phyloP scores from a whole-genome alignment of 2,797 vertebrate species.

The Iguana delicatissima region DNA sequence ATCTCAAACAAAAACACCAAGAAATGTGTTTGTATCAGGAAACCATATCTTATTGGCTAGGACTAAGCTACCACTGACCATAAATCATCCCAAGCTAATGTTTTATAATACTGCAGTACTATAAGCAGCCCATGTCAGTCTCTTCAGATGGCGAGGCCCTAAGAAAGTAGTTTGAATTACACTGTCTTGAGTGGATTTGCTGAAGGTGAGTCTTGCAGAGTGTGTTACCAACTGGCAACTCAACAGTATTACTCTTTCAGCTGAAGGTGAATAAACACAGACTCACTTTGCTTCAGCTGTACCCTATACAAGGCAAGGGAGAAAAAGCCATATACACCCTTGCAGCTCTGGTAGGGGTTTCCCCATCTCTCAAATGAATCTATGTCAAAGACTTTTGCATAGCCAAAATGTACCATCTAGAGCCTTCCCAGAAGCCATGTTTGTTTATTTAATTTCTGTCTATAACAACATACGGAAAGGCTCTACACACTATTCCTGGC shows the following conservation, averaged over 20 bases:
- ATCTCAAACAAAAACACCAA: neutral
- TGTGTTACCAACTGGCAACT: neutral
- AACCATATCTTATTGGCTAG: neutral
- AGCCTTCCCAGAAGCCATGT: too few species aligned
- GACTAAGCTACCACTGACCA: too few species aligned
- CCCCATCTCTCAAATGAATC: too few species aligned
- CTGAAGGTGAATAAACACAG: neutral
- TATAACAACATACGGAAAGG: too few species aligned
- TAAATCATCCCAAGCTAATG: neutral
- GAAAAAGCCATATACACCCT: neutral
- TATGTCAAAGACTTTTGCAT: too few species aligned
- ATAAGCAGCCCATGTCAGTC: neutral
- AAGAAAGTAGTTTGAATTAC: too few species aligned
- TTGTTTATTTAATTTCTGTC: too few species aligned
- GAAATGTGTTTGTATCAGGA: neutral
- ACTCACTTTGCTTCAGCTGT: neutral
- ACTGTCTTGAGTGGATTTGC: neutral
- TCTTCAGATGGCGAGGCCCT: too few species aligned
- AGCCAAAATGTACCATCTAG: too few species aligned
- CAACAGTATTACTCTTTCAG: neutral
- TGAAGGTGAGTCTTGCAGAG: neutral
- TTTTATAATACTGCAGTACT: neutral
- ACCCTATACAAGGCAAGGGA: neutral
- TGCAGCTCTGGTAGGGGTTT: too few species aligned
- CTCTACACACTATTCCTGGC: too few species aligned